phyloP scores from a whole-genome alignment of 2,113 vertebrate species.

The Pelvicachromis taeniatus region DNA sequence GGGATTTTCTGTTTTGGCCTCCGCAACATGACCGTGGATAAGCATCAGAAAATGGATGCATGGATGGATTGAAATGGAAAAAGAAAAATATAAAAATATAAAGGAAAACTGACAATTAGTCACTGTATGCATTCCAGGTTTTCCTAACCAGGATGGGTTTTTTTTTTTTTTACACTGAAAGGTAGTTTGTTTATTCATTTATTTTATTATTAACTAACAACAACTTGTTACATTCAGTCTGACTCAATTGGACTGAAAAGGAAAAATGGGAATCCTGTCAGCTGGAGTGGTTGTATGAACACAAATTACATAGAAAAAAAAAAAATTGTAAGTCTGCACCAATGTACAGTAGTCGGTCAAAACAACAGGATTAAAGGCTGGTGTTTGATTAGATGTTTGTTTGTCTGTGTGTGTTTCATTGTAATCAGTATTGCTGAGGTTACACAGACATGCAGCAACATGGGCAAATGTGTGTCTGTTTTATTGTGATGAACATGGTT shows the following conservation, averaged over 20 bases:
- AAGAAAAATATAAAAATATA: neutral
- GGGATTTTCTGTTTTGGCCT: neutral
- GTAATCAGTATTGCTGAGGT: slow-evolving; percentile 38
- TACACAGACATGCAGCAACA: neutral
- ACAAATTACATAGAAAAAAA: too few species aligned
- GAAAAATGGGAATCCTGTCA: neutral
- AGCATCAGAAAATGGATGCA: neutral
- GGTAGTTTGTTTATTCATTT: neutral
- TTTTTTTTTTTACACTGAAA: neutral
- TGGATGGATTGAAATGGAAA: neutral
- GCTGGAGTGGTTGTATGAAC: neutral
- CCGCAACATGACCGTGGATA: neutral
- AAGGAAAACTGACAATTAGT: neutral
- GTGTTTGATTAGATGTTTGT: slow-evolving; percentile 66
- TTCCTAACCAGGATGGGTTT: neutral
- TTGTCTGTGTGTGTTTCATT: slow-evolving; percentile 42
- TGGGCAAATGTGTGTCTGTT: slow-evolving; percentile 12
- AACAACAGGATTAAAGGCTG: slow-evolving; percentile 64
- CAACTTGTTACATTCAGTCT: neutral
- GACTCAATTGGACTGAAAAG: neutral
- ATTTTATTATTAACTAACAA: neutral
- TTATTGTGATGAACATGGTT: slow-evolving; percentile 53
- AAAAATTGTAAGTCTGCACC: neutral
- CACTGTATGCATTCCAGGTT: neutral
- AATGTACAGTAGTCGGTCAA: slow-evolving; percentile 21